phyloP scores from a whole-genome alignment of 2,888 invertebrate genomes.

The Caenorhabditis sulstoni region DNA sequence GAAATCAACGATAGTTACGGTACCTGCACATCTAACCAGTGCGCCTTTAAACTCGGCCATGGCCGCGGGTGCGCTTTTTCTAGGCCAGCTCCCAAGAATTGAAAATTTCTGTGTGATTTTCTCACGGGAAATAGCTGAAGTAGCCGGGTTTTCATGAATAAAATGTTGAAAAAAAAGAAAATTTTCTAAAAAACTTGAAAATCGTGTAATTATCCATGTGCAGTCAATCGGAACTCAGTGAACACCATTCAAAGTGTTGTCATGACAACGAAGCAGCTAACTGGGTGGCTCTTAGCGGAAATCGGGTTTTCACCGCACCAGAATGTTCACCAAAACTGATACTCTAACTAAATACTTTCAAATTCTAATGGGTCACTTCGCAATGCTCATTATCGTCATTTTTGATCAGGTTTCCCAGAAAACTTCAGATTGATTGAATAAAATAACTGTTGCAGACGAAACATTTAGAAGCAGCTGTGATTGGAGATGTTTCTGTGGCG shows the following conservation, averaged over 20 bases:
- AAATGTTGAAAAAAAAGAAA: neutral
- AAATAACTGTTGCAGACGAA: slow-evolving; percentile 48
- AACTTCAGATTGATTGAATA: too few relatives aligned
- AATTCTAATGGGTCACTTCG: slow-evolving; percentile 86
- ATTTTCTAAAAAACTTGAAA: too few relatives aligned
- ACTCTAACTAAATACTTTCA: slow-evolving; percentile 86
- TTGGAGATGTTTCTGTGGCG: slow-evolving; percentile 37
- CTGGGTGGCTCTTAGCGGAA: neutral
- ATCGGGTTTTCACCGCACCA: neutral
- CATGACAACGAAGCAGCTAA: slow-evolving; percentile 21
- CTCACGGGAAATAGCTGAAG: neutral
- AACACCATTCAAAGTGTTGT: slow-evolving; percentile 3
- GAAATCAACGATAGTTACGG: slow-evolving; percentile 24
- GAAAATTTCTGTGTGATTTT: slow-evolving; percentile 6
- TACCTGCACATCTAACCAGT: slow-evolving; percentile 60
- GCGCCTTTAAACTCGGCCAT: slow-evolving; percentile 53
- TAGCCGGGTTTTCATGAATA: neutral
- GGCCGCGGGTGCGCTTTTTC: slow-evolving; percentile 15
- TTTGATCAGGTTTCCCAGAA: slow-evolving; percentile 84
- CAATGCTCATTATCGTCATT: slow-evolving; percentile 85
- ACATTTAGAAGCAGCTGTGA: slow-evolving; percentile 60
- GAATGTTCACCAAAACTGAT: slow-evolving; percentile 70
- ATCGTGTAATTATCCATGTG: too few relatives aligned
- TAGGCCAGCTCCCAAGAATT: slow-evolving; percentile 7
- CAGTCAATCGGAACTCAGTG: too few relatives aligned